Base-by-base conservation (phyloP, 2,888 invertebrate genomes). In the Exephanes ischioxanthus region DNA sequence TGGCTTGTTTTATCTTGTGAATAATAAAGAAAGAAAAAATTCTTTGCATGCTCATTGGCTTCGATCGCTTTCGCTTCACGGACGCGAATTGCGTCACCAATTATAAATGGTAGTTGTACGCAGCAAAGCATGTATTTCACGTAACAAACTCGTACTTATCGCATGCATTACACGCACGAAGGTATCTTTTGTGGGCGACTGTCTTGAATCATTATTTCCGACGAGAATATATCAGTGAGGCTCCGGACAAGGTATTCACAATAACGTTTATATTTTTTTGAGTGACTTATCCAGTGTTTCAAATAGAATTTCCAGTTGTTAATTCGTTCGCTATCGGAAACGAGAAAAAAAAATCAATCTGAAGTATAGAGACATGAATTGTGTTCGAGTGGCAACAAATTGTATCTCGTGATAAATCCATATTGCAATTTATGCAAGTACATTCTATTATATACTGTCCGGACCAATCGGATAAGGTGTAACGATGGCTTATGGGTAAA, bases 401-500 rank as follows among this genome's bases (percentile, higher is more conserved):
- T 9, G 30, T 51, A 51, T 48, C 45, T 26, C 58, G 58, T 30
- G 30, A 33, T 58, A 14, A 58, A 72, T 82, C 71, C 33, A 72
- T 72, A 78, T 58, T 33, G 72, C 26, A 45, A 51, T 77, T 55
- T 58, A 63, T 22, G 58, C 22, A 53, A 26, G 58, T 58, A 58
- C 14, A 9, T 76, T 83, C 63, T 81, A 48, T 48, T 16, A 16
- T 48, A 48, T 16, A 16, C 45, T 16, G 3, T 48, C 45, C 45
- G 33, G 58, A 68, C 48, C 58, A 83, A 82, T 83, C 58, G 45
- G 58, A 73, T 37, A 55, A 68, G 58, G 55, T 58, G 48, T 22
- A 22, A 76, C 81, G 79, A 76, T 88, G 91, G 89, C 89, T 91
- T 89, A 84, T 91, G 92, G 91, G 92, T 92, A 92, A 86, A 91